Percentiles rank a stretch among this genome's conserved stretches.
Evolutionary conservation across 2,888 invertebrate species (phyloP).

Genomic region (Rotaria macrura): DNA sequence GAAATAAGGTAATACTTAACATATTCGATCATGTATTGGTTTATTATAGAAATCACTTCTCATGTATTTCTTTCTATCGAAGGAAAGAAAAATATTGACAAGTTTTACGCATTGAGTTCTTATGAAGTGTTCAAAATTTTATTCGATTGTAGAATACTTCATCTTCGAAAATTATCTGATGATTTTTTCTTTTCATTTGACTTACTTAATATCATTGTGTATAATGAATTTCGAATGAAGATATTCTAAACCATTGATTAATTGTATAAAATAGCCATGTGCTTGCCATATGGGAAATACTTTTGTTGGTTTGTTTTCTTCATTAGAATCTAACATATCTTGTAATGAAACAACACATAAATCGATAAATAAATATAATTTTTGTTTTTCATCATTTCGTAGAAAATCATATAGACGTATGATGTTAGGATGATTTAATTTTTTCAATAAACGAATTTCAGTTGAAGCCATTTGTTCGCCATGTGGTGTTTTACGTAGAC

Average conservation of each 20-base stretch:
- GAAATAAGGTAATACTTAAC: too few species aligned
- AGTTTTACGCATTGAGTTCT: too few species aligned
- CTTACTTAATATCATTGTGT: constrained; percentile 85
- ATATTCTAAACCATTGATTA: constrained; percentile 84
- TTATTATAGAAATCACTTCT: too few species aligned
- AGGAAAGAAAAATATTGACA: too few species aligned
- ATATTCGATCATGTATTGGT: too few species aligned
- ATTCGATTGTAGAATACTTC: too few species aligned
- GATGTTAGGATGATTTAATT: constrained; percentile 27
- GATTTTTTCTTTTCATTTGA: background rate
- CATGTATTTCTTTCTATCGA: too few species aligned
- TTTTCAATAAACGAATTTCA: constrained; percentile 50
- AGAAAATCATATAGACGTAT: constrained; percentile 25
- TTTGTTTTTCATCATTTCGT: constrained; percentile 14
- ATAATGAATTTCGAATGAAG: constrained; percentile 85
- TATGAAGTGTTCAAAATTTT: too few species aligned
- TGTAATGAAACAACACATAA: constrained; percentile 85
- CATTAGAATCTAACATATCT: constrained; percentile 81
- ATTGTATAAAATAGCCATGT: constrained; percentile 79
- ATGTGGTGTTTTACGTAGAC: constrained; percentile 69
- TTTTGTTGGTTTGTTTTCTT: constrained; percentile 56
- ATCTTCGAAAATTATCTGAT: too few species aligned
- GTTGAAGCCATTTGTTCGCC: constrained; percentile 89
- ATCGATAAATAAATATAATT: constrained; percentile 75
- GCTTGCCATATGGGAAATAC: constrained; percentile 86